These are phyloP conservation scores for Mamestra configurata DNA, from an alignment of 1,140 invertebrate species.

Conservation along the genomic window DNA sequence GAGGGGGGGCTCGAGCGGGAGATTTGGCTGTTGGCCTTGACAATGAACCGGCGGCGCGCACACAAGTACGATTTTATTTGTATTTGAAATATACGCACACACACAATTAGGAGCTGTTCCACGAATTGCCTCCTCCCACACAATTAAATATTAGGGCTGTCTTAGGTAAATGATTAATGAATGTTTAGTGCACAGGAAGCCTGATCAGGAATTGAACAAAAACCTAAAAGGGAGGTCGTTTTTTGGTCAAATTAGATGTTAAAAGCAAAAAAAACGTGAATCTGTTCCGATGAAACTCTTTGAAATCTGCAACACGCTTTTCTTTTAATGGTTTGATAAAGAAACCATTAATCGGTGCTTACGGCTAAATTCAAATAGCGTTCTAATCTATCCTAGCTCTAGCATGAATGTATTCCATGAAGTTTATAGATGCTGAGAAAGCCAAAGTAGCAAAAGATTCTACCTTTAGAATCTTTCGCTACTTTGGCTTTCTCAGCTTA, in stretches of 20 bases:
- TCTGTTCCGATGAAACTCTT: background rate
- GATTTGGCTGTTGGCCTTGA: constrained; percentile 87
- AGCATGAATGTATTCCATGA: too few species aligned
- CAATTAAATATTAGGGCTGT: constrained; percentile 76
- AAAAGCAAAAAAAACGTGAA: background rate
- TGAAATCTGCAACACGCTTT: background rate
- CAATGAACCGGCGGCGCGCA: constrained; percentile 85
- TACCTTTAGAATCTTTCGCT: too few species aligned
- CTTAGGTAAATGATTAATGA: constrained; percentile 58
- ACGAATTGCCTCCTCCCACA: constrained; percentile 84
- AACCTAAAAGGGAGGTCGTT: background rate
- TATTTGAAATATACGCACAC: constrained; percentile 72
- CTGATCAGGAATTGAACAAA: constrained; percentile 32
- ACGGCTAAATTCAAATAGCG: background rate
- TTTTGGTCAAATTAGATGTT: background rate
- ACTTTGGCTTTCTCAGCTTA: background rate
- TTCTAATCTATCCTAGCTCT: background rate
- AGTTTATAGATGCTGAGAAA: background rate
- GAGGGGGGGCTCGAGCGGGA: constrained; percentile 77
- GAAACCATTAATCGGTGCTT: background rate
- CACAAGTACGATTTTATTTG: constrained; percentile 61
- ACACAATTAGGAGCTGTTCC: constrained; percentile 71
- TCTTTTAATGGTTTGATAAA: background rate
- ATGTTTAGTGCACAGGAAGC: constrained; percentile 31
- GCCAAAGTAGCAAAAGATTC: too few species aligned